Evolutionary conservation across 23 tunicate genomes (phyloP).

Genomic region (Trididemnum clinides): DNA sequence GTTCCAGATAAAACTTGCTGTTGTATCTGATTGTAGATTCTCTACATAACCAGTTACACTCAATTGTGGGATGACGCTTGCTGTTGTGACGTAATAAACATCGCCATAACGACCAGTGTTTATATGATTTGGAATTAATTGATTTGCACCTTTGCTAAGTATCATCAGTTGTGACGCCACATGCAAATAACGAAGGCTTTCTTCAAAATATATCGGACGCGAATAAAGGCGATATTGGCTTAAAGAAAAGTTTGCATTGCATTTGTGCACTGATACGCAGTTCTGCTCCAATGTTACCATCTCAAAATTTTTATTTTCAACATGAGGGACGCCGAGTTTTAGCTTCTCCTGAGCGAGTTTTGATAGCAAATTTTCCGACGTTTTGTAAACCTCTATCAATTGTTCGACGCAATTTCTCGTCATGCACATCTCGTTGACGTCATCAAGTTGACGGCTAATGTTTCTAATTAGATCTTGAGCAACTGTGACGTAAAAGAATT

Average conservation of each 20-base stretch:
- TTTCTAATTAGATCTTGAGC: no score
- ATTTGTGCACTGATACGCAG: background rate
- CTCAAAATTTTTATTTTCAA: background rate
- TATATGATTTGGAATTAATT: background rate
- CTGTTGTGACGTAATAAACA: background rate
- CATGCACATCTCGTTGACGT: no score
- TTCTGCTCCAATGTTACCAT: background rate
- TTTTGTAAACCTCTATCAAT: no score
- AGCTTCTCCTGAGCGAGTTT: background rate
- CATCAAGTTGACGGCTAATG: no score
- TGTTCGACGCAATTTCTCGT: no score
- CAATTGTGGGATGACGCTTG: background rate
- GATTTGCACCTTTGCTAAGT: background rate
- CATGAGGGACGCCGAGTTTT: background rate
- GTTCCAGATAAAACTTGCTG: background rate
- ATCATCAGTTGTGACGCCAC: background rate
- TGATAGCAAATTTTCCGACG: background rate
- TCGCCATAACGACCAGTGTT: background rate
- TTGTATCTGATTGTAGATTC: background rate
- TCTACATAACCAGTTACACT: background rate
- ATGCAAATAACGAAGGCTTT: background rate
- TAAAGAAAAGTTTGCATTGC: background rate
- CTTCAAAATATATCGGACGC: no score
- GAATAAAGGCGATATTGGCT: background rate
- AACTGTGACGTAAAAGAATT: no score